phyloP scores from a whole-genome alignment of 2,113 vertebrate species.

The Melanostigma gelatinosum region DNA sequence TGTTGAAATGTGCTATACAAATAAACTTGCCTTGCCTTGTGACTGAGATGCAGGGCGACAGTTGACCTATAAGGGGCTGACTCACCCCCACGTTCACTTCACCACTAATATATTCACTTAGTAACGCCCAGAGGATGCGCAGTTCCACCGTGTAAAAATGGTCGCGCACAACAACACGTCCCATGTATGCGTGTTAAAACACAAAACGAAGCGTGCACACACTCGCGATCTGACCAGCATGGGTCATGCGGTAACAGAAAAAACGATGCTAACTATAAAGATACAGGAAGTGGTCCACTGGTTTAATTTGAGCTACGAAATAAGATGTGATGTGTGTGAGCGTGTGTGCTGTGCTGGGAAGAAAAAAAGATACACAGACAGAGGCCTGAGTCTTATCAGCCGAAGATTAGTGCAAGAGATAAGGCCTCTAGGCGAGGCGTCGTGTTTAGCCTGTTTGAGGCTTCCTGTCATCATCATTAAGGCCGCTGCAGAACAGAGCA shows the following conservation, averaged over 20 bases:
- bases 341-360: constrained; percentile 36
- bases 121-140: constrained; percentile 71
- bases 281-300: neutral
- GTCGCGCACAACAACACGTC: constrained; percentile 16
- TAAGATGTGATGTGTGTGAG: neutral
- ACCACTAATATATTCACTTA: constrained; percentile 82
- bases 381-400: constrained; percentile 74
- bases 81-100: constrained; percentile 80
- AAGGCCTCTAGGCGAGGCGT: constrained; percentile 75
- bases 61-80: constrained; percentile 85
- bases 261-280: constrained; percentile 13
- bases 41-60: constrained; percentile 82
- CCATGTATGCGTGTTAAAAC: constrained; percentile 19
- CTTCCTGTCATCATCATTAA: constrained; percentile 84
- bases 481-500: constrained; percentile 69
- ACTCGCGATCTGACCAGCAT: neutral
- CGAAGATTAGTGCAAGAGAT: constrained; percentile 73
- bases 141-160: constrained; percentile 53
- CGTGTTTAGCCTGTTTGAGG: constrained; percentile 74
- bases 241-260: neutral
- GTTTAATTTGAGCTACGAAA: neutral
- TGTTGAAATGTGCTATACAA: no score
- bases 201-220: neutral
- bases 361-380: constrained; percentile 66
- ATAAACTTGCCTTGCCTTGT: no score